These are phyloP conservation scores for Drosophila bocqueti DNA, from an alignment of 1,140 invertebrate species.

Conservation along the genomic window DNA sequence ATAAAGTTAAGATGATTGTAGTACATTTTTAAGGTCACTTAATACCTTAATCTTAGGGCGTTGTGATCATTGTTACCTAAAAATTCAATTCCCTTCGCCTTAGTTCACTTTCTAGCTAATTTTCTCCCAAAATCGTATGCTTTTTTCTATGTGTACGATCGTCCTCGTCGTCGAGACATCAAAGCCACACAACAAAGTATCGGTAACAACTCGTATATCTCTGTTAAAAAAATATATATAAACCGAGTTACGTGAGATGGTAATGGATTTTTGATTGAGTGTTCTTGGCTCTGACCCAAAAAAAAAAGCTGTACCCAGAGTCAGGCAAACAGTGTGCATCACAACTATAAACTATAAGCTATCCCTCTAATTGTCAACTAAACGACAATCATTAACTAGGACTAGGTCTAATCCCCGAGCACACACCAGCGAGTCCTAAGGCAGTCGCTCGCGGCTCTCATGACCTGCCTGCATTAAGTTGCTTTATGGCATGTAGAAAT, in stretches of 20 bases:
- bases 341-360: constrained; percentile 24
- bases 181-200: constrained; percentile 61
- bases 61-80: background rate
- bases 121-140: background rate
- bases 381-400: constrained; percentile 49
- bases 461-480: constrained; percentile 54
- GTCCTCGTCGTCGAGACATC: constrained; percentile 49
- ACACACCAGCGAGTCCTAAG: background rate
- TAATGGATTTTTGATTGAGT: constrained; percentile 38
- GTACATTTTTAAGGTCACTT: too few species aligned
- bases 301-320: background rate
- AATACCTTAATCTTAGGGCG: background rate
- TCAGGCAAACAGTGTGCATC: constrained; percentile 24
- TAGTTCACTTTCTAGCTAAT: background rate
- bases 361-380: constrained; percentile 52
- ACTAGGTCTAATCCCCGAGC: constrained; percentile 16
- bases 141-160: background rate
- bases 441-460: constrained; percentile 26
- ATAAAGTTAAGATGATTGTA: too few species aligned
- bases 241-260: constrained; percentile 17
- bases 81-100: background rate
- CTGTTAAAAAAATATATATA: constrained; percentile 16
- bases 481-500: constrained; percentile 65
- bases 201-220: constrained; percentile 7
- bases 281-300: constrained; percentile 52